Evolutionary conservation across 2,888 invertebrate species (phyloP).

Genomic region (Nudaria mundana): DNA sequence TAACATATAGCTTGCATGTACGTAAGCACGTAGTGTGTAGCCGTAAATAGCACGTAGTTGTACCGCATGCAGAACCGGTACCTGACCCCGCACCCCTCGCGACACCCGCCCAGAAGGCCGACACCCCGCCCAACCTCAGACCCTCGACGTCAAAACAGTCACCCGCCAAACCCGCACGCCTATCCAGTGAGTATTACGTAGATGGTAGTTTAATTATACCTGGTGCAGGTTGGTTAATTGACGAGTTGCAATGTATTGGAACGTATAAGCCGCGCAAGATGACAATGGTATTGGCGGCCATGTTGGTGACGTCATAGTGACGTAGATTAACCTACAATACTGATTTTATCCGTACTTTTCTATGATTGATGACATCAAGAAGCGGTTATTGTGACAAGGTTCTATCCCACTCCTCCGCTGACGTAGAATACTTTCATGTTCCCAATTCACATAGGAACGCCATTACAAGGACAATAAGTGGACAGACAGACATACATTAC

Average conservation of each 20-base stretch:
- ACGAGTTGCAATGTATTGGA: neutral
- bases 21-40: constrained; percentile 61
- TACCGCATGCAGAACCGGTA: constrained; percentile 69
- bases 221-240: neutral
- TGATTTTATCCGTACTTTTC: too few species aligned
- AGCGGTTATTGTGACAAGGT: too few species aligned
- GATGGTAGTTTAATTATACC: constrained; percentile 13
- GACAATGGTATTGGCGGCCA: too few species aligned
- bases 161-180: constrained; percentile 72
- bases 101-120: constrained; percentile 29
- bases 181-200: constrained; percentile 68
- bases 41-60: constrained; percentile 73
- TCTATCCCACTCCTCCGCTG: too few species aligned
- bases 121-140: constrained; percentile 32
- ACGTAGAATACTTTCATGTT: too few species aligned
- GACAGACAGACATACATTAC: too few species aligned
- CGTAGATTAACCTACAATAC: too few species aligned
- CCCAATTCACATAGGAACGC: too few species aligned
- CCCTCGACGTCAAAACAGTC: constrained; percentile 64
- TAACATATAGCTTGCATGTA: constrained; percentile 46
- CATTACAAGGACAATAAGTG: too few species aligned
- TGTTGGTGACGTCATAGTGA: too few species aligned
- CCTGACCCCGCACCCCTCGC: constrained; percentile 28
- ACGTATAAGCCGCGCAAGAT: too few species aligned
- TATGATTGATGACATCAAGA: too few species aligned